Evolutionary conservation across 2,888 invertebrate genomes (phyloP), one percentile per base, ranked within the genome.

Genomic region (Thera obeliscata): DNA sequence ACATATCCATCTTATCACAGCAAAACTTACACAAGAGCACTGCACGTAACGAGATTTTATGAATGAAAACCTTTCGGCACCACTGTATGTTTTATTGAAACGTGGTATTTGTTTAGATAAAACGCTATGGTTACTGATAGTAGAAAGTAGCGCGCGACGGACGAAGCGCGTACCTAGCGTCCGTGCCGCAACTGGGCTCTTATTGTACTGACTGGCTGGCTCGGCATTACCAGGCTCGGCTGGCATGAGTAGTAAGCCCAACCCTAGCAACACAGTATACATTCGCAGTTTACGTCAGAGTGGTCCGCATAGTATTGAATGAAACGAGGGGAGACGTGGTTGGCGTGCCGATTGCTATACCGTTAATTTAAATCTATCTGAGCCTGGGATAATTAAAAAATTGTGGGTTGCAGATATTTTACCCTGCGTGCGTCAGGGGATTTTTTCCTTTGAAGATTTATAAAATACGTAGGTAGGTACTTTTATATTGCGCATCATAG

Each of bases 261-360:
- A 76, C 82, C 84, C 81, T 78, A 83, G 79, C 76, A 76, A 77
- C 82, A 85, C 89, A 35, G 56, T 64, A 61, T 68, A 65, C 65
- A 87, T 88, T 89, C 86, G 84, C 81, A 83, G 84, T 86, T 86
- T 86, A 90, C 90, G 89, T 90, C 90, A 91, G 83, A 85, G 77
- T 75, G 82, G 83, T 83, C 84, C 79, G 84, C 76, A 81, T 81
- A 76, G 81, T 85, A 86, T 89, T 91, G 89, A 91, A 91, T 91
- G 91, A 87, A 89, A 81, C 77, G 74, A 71, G 68, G 76, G 75
- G 78, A 57, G 57, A 70, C 73, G 71, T 75, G 75, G 74, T 75
- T 74, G 71, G 80, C 76, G 75, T 72, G 71, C 66, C 62, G 65
- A 66, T 68, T 63, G 41, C 43, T 61, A 61, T 58, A 63, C 62